These are phyloP conservation scores for Phaethon lepturus DNA, from an alignment of 2,113 vertebrate genomes.

Conservation along the genomic window DNA sequence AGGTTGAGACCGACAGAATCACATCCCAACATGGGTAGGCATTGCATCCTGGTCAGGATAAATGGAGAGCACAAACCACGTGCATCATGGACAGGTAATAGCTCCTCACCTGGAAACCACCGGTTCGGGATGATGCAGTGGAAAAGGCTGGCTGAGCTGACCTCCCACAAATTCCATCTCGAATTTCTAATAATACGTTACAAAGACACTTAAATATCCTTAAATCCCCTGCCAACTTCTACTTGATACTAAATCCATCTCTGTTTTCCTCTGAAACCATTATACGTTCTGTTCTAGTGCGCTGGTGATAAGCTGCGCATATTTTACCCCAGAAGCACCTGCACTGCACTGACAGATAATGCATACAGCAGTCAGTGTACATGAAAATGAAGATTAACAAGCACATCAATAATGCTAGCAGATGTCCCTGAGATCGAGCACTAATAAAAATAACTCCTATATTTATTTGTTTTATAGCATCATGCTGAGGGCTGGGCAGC, in stretches of 20 bases:
- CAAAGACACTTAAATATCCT: background rate
- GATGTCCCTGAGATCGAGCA: background rate
- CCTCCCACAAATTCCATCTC: background rate
- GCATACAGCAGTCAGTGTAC: background rate
- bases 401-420: background rate
- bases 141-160: background rate
- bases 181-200: background rate
- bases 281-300: background rate
- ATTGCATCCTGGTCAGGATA: background rate
- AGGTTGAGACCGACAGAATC: background rate
- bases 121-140: background rate
- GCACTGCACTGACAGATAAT: background rate
- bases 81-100: accelerated
- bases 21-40: accelerated
- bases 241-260: background rate
- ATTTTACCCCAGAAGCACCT: background rate
- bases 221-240: background rate
- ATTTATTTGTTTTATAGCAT: background rate
- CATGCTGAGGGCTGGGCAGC: background rate
- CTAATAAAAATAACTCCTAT: background rate
- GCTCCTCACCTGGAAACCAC: background rate
- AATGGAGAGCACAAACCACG: background rate
- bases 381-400: background rate
- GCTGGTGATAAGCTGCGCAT: background rate
- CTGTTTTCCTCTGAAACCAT: background rate